A percentile compares a stretch with the other conserved stretches of the same genome.
Evolutionary conservation across 1,140 invertebrate genomes (phyloP).

Genomic region (Pachypeltis micranthus): DNA sequence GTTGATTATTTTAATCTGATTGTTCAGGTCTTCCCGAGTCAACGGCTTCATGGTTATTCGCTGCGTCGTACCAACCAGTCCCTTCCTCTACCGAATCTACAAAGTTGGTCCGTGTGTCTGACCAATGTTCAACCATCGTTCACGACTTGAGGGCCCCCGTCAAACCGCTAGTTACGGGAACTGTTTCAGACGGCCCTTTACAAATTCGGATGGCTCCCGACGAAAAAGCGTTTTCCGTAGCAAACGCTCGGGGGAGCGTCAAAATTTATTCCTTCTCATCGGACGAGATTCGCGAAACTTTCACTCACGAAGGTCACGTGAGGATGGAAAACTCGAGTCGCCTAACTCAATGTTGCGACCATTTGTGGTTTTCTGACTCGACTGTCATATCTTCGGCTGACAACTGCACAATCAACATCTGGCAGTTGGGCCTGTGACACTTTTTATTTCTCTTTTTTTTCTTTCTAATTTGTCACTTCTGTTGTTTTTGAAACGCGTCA

Average conservation of each 20-base stretch:
- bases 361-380: not conserved
- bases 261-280: not conserved
- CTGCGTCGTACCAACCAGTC: not conserved
- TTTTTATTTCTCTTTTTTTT: not conserved
- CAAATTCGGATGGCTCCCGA: not conserved
- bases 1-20: too few species aligned
- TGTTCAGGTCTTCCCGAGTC: too few species aligned
- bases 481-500: too few species aligned
- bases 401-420: slow-evolving; percentile 14
- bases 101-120: not conserved
- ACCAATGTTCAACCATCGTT: not conserved
- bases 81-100: not conserved
- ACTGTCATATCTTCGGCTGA: slow-evolving; percentile 9
- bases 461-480: too few species aligned
- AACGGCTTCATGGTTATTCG: not conserved
- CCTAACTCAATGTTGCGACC: not conserved
- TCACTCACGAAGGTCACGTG: slow-evolving; percentile 14
- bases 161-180: not conserved
- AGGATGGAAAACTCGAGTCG: slow-evolving; percentile 4
- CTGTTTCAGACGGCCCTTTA: not conserved
- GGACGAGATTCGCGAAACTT: not conserved
- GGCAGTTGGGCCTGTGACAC: slow-evolving; percentile 1
- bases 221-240: not conserved
- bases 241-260: not conserved
- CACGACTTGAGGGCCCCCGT: not conserved